These are phyloP conservation scores for Camptogramma bilineatum DNA, from an alignment of 2,888 invertebrate genomes.

Conservation along the genomic window DNA sequence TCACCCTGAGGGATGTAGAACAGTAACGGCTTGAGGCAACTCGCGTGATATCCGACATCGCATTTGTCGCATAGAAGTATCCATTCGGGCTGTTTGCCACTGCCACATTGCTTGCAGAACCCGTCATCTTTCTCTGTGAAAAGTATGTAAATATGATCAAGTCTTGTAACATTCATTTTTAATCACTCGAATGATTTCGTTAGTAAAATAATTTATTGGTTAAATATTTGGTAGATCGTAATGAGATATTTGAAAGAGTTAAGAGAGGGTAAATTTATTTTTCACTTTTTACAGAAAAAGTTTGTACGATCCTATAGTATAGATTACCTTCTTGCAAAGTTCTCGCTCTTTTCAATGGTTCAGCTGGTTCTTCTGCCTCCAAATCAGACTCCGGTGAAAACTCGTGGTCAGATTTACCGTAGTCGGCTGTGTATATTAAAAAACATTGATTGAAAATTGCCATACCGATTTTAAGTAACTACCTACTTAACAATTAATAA, in stretches of 20 bases:
- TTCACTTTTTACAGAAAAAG: no score
- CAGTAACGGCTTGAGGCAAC: slow-evolving; percentile 96
- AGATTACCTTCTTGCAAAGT: slow-evolving; percentile 91
- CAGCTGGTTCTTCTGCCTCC: slow-evolving; percentile 89
- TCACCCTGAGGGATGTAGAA: slow-evolving; percentile 98
- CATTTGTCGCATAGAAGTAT: slow-evolving; percentile 98
- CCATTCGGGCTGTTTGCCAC: slow-evolving; percentile 98
- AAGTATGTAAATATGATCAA: neutral
- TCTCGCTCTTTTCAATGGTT: slow-evolving; percentile 92
- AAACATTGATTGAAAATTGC: neutral
- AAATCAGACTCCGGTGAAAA: slow-evolving; percentile 95
- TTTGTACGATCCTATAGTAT: neutral
- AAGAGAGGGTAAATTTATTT: neutral
- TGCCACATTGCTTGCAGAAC: slow-evolving; percentile 95
- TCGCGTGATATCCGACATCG: slow-evolving; percentile 98
- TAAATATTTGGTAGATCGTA: no score
- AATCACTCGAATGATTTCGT: no score
- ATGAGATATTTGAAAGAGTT: no score
- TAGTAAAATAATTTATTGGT: no score
- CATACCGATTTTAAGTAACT: no score
- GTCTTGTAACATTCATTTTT: no score
- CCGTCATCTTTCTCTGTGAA: slow-evolving; percentile 85
- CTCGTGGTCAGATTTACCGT: slow-evolving; percentile 93
- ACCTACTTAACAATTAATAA: no score
- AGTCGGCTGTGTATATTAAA: slow-evolving; percentile 61